Evolutionary conservation across 2,888 invertebrate genomes (phyloP).

Genomic region (Philhelius pedissequus): DNA sequence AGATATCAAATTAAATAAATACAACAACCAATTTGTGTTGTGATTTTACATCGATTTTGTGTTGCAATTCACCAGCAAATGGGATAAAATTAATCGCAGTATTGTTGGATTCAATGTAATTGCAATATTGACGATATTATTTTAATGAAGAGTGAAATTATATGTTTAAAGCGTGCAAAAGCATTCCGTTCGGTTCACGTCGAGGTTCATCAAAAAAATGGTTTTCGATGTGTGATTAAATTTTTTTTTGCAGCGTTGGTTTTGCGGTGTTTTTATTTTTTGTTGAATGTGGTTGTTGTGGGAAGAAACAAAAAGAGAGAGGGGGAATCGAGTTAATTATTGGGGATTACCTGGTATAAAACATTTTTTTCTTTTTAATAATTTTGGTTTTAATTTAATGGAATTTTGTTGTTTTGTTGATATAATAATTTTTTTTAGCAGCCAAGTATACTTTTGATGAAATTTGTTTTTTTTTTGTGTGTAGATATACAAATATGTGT

Average conservation of each 20-base stretch:
- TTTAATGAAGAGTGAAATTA: slow-evolving; percentile 17
- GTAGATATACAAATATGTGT: no score
- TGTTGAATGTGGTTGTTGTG: not conserved
- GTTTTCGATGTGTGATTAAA: slow-evolving; percentile 26
- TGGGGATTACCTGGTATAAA: slow-evolving; percentile 60
- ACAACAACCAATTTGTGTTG: slow-evolving; percentile 20
- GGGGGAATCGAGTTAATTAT: slow-evolving; percentile 58
- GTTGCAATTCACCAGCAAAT: slow-evolving; percentile 14
- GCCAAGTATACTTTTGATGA: slow-evolving; percentile 57
- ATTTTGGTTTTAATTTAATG: slow-evolving; percentile 39
- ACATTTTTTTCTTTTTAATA: slow-evolving; percentile 30
- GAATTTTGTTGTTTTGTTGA: slow-evolving; percentile 37
- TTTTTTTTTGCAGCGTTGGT: slow-evolving; percentile 30
- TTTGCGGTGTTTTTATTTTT: slow-evolving; percentile 32
- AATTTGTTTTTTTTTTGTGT: not conserved
- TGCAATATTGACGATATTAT: slow-evolving; percentile 4
- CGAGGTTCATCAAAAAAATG: slow-evolving; percentile 29
- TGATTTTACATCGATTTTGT: slow-evolving; percentile 4
- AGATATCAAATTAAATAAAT: slow-evolving; percentile 21
- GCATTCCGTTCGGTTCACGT: slow-evolving; percentile 27
- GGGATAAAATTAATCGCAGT: slow-evolving; percentile 32
- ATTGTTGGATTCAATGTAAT: slow-evolving; percentile 32
- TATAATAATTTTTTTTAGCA: slow-evolving; percentile 2
- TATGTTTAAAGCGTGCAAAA: slow-evolving; percentile 38
- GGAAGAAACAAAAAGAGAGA: slow-evolving; percentile 46